Conservation (phyloP, 1,140 invertebrate genomes). For the Coboldia fuscipes region DNA sequence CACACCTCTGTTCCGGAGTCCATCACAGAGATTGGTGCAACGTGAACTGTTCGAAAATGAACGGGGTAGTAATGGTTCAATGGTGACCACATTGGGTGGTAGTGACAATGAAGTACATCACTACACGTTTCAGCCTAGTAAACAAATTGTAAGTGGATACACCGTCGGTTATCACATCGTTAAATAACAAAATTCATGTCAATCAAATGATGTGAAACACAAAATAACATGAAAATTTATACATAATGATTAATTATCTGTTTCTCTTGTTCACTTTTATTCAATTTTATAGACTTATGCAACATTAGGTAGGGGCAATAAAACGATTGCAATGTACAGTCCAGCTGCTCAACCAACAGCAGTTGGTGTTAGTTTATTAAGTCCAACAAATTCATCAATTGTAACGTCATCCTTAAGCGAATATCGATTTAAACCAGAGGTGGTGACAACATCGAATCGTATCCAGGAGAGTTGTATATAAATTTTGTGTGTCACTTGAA, state of each 20-base stretch:
- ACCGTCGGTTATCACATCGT: too few species aligned
- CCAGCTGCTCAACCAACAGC: constrained; percentile 15
- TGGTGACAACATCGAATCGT: constrained; percentile 59
- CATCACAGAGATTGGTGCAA: constrained; percentile 16
- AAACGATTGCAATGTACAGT: constrained; percentile 20
- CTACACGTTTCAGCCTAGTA: constrained; percentile 20
- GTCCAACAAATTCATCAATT: constrained; percentile 18
- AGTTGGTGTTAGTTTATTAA: constrained; percentile 19
- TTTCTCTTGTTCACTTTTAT: background rate
- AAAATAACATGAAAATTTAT: background rate
- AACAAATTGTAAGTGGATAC: constrained; percentile 21
- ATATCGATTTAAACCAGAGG: constrained; percentile 43
- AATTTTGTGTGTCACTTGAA: too few species aligned
- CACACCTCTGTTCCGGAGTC: constrained; percentile 15
- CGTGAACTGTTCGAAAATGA: constrained; percentile 12
- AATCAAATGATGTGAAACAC: background rate
- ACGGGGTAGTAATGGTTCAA: constrained; percentile 6
- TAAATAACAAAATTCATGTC: background rate
- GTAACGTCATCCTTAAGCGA: constrained; percentile 35
- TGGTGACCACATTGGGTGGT: constrained; percentile 7
- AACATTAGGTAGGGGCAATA: constrained; percentile 15
- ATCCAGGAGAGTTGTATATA: constrained; percentile 78
- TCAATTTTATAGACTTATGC: constrained; percentile 20
- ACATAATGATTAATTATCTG: background rate
- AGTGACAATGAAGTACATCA: constrained; percentile 19